Evolutionary conservation across 2,888 invertebrate genomes (phyloP).

Genomic region (Fragum whitleyi): DNA sequence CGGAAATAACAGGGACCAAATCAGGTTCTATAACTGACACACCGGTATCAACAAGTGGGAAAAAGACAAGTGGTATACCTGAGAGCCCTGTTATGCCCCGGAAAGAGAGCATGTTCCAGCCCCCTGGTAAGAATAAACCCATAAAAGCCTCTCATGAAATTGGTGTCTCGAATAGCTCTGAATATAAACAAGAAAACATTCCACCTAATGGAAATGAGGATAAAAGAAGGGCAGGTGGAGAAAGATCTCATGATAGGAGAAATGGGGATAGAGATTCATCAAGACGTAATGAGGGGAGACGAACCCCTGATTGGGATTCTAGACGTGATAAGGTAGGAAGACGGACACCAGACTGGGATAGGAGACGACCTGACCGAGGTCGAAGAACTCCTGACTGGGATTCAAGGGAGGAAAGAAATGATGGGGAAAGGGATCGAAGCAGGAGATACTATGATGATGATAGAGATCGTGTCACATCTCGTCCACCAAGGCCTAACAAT

Average conservation of each 20-base stretch:
- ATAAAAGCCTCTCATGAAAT: conserved; percentile 60
- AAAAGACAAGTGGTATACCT: conserved; percentile 37
- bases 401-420: conserved; percentile 21
- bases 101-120: conserved; percentile 73
- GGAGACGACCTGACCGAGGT: conserved; percentile 37
- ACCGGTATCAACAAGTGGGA: conserved; percentile 41
- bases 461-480: conserved; percentile 44
- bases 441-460: conserved; percentile 30
- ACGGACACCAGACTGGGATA: conserved; percentile 58
- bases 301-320: conserved; percentile 40
- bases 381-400: conserved; percentile 51
- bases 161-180: conserved; percentile 32
- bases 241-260: neutral
- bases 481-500: conserved; percentile 58
- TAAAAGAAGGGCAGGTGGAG: neutral
- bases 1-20: conserved; percentile 26
- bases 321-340: conserved; percentile 25
- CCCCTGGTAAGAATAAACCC: conserved; percentile 59
- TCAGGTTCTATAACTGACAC: conserved; percentile 32
- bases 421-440: conserved; percentile 26
- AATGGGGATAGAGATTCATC: conserved; percentile 11
- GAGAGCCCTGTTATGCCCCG: conserved; percentile 71
- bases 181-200: conserved; percentile 14
- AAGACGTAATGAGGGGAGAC: conserved; percentile 9
- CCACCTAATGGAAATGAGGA: conserved; percentile 1